Percentiles rank a stretch among this genome's conserved stretches.
These are phyloP conservation scores for Hylia prasina DNA, from an alignment of 2,113 vertebrate genomes.

Conservation along the genomic window DNA sequence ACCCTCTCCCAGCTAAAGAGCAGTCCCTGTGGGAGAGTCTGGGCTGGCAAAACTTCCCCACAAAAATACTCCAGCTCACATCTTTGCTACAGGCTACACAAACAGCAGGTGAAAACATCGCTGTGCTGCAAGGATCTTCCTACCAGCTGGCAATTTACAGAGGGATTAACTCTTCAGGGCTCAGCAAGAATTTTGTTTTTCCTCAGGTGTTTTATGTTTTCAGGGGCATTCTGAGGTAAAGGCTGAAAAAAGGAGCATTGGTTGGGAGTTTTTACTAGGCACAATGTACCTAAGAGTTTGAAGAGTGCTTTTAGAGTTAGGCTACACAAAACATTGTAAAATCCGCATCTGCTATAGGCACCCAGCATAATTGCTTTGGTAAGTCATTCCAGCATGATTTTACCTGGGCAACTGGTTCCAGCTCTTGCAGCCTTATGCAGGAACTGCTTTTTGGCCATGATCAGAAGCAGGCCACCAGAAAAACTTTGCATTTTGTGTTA, in stretches of 20 bases:
- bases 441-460: not conserved
- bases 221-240: not conserved
- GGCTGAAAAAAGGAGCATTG: not conserved
- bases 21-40: not conserved
- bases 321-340: not conserved
- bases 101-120: constrained; percentile 3
- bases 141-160: not conserved
- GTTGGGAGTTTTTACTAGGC: not conserved
- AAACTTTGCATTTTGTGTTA: not conserved
- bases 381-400: not conserved
- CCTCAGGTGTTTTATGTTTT: not conserved
- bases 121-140: not conserved
- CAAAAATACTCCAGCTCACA: not conserved
- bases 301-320: not conserved
- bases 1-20: not conserved
- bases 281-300: not conserved
- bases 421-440: not conserved
- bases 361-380: not conserved
- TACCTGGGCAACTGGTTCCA: not conserved
- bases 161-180: not conserved
- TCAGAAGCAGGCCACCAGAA: not conserved
- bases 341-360: not conserved
- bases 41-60: not conserved
- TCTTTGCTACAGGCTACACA: constrained; percentile 2
- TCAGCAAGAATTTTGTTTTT: not conserved